Evolutionary conservation across 2,113 vertebrate genomes (phyloP), one percentile per base, ranked within the genome.

Genomic region (Fulmarus glacialis): DNA sequence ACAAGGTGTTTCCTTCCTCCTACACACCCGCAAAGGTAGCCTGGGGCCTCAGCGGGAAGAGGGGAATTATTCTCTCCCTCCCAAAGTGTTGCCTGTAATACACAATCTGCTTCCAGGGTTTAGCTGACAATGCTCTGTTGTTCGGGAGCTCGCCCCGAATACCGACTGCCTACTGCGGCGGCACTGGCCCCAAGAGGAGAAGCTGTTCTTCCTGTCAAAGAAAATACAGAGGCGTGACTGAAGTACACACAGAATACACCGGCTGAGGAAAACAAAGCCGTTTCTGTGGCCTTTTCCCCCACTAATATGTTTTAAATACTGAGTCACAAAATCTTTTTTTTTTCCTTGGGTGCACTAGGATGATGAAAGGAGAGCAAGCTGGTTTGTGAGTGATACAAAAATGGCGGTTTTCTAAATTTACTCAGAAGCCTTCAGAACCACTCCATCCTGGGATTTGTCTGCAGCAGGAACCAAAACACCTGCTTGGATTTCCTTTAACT

Each of bases 131-230:
- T 1, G 45, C 13, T 43, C 18, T 24, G 55, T 3, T 75, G n/a
- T 48, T 40, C 0, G 0, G 56, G 68, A 67, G 30, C 47, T 13
- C 1, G 0, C 29, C 60, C 34, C 8, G 1, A 4, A 4, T 9
- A 27, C 77, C 2, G 1, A 2, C 56, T 14, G 48, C 68, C 16
- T 23, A 8, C 5, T 3, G 2, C 24, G 74, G 38, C 4, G 4
- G 62, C 20, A 9, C 36, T 8, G 56, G 58, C 71, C 40, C 43
- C 52, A 26, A n/a, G 68, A 79, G 38, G 64, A 95, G 82, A 84
- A 74, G 59, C 68, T 77, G 40, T 21, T 90, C 16, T 67, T 74
- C 59, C 84, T 52, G 58, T 67, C 70, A 59, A 40, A 74, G 55
- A 56, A 71, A 74, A 73, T 7, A 36, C 0, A 9, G n/a, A 75